These are phyloP conservation scores for Agriotes lineatus DNA, from an alignment of 2,888 invertebrate genomes.

Conservation along the genomic window DNA sequence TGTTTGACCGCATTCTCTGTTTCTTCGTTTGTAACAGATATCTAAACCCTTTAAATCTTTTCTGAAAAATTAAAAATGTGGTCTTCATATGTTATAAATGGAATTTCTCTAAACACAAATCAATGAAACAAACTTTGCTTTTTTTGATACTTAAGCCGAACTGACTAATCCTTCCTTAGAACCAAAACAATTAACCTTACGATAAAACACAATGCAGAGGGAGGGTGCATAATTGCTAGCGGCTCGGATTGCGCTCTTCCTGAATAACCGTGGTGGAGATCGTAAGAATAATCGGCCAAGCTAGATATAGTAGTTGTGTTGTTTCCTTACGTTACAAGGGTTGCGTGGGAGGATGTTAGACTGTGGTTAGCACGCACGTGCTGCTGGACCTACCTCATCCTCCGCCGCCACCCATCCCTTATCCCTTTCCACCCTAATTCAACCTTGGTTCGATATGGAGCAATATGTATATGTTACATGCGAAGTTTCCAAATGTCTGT, in stretches of 20 bases:
- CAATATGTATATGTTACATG: slow-evolving; percentile 46
- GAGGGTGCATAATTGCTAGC: neutral
- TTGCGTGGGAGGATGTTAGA: slow-evolving; percentile 64
- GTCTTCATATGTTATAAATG: no score
- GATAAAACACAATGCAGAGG: no score
- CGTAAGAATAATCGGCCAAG: slow-evolving; percentile 53
- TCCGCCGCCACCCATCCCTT: slow-evolving; percentile 48
- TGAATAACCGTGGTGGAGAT: slow-evolving; percentile 48
- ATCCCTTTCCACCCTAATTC: slow-evolving; percentile 48
- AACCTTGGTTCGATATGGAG: slow-evolving; percentile 43
- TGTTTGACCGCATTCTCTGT: no score
- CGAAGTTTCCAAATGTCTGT: slow-evolving; percentile 42
- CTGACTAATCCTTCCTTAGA: no score
- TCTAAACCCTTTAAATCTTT: no score
- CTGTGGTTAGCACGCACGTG: slow-evolving; percentile 65
- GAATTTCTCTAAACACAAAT: no score
- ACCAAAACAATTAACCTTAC: no score
- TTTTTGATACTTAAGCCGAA: no score
- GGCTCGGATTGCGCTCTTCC: no score
- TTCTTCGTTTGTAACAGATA: no score
- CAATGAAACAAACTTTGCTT: no score
- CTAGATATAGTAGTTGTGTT: slow-evolving; percentile 63
- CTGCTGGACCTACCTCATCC: slow-evolving; percentile 61
- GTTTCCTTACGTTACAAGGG: slow-evolving; percentile 63
- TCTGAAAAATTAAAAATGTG: no score